These are phyloP conservation scores for Tetranychus truncatus DNA, from an alignment of 2,888 invertebrate species.

Conservation along the genomic window DNA sequence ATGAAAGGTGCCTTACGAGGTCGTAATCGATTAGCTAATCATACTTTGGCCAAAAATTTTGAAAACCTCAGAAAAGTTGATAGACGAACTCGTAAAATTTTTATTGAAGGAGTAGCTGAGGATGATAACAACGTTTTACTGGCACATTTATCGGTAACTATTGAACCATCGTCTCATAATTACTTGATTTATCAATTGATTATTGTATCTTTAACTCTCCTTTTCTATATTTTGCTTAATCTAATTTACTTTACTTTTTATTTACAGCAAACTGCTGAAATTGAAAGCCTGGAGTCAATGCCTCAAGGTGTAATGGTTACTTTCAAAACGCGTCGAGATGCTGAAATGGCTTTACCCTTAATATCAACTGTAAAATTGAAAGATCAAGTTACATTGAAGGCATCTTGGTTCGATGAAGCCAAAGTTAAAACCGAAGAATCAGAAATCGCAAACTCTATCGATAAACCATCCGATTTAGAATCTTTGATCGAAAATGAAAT, in stretches of 20 bases:
- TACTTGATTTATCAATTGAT: not conserved
- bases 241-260: constrained; percentile 3
- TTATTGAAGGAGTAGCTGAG: constrained; percentile 66
- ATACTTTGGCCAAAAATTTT: not conserved
- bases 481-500: not conserved
- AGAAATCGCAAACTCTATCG: not conserved
- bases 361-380: constrained; percentile 13
- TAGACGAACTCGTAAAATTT: constrained; percentile 63
- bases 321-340: constrained; percentile 55
- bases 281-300: constrained; percentile 56
- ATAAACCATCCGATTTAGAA: not conserved
- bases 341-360: constrained; percentile 43
- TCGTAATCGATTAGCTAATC: not conserved
- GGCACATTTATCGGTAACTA: constrained; percentile 60
- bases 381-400: constrained; percentile 12
- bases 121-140: constrained; percentile 62
- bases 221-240: not conserved
- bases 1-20: constrained; percentile 8
- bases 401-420: constrained; percentile 17
- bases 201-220: not conserved
- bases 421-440: constrained; percentile 8
- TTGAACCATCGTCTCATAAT: constrained; percentile 15
- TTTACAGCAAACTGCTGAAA: constrained; percentile 61
- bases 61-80: constrained; percentile 40
- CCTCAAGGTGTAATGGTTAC: constrained; percentile 56